Conservation (phyloP, 2,113 vertebrate species). For the Ictidomys tridecemlineatus region DNA sequence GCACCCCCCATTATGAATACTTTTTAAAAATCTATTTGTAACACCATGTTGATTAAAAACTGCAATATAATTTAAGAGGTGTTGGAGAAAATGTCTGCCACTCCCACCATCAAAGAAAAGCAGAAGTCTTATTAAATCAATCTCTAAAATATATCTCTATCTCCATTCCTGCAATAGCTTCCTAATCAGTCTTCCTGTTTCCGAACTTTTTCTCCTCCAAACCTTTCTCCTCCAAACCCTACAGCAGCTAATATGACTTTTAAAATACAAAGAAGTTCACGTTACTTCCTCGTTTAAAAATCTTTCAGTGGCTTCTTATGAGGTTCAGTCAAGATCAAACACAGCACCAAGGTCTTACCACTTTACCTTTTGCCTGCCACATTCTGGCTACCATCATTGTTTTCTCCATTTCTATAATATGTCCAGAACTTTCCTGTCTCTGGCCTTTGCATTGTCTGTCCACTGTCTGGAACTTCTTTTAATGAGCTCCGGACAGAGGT, state of each 20-base stretch:
- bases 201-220: background rate
- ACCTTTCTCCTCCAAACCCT: background rate
- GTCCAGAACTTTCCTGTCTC: background rate
- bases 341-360: background rate
- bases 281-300: background rate
- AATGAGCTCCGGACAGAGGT: background rate
- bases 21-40: background rate
- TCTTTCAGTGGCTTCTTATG: background rate
- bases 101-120: background rate
- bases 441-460: background rate
- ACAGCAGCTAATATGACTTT: background rate
- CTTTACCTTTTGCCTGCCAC: background rate
- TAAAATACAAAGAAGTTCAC: background rate
- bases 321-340: background rate
- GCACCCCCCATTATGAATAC: background rate
- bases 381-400: background rate
- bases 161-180: background rate
- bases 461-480: background rate
- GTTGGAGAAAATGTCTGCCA: background rate
- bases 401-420: background rate
- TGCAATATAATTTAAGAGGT: conserved; percentile 12
- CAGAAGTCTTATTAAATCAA: background rate
- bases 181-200: background rate
- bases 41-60: background rate
- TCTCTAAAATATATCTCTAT: background rate